Conservation (phyloP, 2,113 vertebrate genomes). For the Cnemophilus loriae region DNA sequence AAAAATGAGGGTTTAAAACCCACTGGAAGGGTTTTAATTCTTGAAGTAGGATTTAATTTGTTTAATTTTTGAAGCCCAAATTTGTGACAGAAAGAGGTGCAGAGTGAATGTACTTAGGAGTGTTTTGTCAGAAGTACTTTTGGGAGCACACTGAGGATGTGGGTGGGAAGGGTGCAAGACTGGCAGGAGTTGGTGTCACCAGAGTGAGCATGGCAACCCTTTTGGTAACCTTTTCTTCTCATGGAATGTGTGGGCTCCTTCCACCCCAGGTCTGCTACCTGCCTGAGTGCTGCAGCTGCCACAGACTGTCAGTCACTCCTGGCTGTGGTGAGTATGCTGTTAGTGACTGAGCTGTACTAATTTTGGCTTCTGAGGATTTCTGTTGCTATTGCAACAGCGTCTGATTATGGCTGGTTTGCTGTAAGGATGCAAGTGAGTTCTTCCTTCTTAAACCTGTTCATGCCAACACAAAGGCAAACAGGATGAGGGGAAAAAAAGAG, state of each 20-base stretch:
- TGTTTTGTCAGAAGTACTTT: background rate
- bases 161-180: background rate
- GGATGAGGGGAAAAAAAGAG: rapidly evolving
- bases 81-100: background rate
- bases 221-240: background rate
- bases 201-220: too few species aligned
- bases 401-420: background rate
- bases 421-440: rapidly evolving
- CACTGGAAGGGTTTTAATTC: background rate
- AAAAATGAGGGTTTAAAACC: background rate
- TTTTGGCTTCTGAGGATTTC: background rate
- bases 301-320: background rate
- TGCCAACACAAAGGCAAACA: background rate
- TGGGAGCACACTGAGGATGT: background rate
- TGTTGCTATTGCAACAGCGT: background rate
- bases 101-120: background rate
- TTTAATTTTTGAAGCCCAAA: background rate
- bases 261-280: background rate
- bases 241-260: background rate
- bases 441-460: background rate
- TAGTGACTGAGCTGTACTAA: rapidly evolving
- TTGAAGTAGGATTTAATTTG: background rate
- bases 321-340: background rate
- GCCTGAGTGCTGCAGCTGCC: background rate
- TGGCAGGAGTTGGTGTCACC: background rate